A percentile compares a stretch with the other conserved stretches of the same genome.
Evolutionary conservation across 1,140 invertebrate species (phyloP).

Genomic region (Elymnias hypermnestra): DNA sequence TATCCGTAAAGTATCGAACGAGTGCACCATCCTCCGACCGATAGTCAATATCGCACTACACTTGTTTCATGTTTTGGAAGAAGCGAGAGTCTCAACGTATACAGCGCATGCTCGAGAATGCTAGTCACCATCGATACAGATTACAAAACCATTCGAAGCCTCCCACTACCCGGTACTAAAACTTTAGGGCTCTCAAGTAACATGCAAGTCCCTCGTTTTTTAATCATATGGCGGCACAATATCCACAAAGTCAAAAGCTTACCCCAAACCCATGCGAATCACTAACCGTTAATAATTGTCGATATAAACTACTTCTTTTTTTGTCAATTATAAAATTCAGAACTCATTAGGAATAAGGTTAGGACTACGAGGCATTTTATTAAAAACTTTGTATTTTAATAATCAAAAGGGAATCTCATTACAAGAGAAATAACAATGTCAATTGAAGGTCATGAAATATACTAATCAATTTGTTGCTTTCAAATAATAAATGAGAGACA

Average conservation of each 20-base stretch:
- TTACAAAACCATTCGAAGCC: conserved; percentile 50
- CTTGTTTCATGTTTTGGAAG: conserved; percentile 41
- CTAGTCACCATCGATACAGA: conserved; percentile 50
- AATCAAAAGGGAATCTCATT: too few species aligned
- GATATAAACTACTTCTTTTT: too few species aligned
- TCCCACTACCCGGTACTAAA: conserved; percentile 27
- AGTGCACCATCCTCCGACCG: conserved; percentile 72
- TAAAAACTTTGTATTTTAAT: too few species aligned
- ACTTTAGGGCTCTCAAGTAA: conserved; percentile 12
- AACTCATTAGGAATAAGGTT: too few species aligned
- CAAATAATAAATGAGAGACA: too few species aligned
- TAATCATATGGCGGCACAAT: not conserved
- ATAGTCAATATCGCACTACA: conserved; percentile 49
- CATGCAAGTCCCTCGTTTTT: conserved; percentile 26
- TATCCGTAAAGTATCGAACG: conserved; percentile 30
- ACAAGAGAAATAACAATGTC: too few species aligned
- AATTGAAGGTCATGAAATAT: too few species aligned
- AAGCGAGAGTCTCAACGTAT: conserved; percentile 70
- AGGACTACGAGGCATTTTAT: too few species aligned
- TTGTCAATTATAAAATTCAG: too few species aligned
- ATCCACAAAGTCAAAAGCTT: conserved; percentile 54
- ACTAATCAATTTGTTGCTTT: too few species aligned
- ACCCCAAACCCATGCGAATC: conserved; percentile 53
- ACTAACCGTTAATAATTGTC: conserved; percentile 36
- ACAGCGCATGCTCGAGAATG: conserved; percentile 71